A percentile compares a stretch with the other conserved stretches of the same genome.
phyloP scores from a whole-genome alignment of 2,113 vertebrate species.

The Diadophis punctatus region DNA sequence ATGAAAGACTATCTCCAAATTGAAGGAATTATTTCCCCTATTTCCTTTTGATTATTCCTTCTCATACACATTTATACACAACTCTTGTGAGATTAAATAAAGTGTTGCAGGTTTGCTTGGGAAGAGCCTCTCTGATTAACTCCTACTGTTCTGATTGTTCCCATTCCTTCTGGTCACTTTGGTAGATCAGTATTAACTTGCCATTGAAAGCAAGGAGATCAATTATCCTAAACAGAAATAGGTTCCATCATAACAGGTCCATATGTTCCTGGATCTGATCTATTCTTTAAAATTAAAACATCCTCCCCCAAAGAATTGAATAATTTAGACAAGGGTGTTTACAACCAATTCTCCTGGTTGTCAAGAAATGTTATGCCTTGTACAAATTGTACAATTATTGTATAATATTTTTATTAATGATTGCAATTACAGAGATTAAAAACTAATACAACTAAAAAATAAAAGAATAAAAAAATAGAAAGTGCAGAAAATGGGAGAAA shows the following conservation, averaged over 20 bases:
- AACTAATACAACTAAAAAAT: not conserved
- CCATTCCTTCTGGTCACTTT: not conserved
- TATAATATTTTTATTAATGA: not conserved
- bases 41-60: not conserved
- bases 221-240: not conserved
- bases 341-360: not conserved
- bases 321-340: not conserved
- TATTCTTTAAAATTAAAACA: not conserved
- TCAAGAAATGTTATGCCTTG: not conserved
- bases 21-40: not conserved
- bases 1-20: not conserved
- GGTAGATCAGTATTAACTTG: not conserved
- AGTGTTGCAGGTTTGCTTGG: not conserved
- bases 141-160: not conserved
- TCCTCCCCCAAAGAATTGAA: not conserved
- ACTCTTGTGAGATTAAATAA: not conserved
- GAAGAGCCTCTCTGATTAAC: not conserved
- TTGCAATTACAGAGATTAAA: not conserved
- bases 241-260: not conserved
- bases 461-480: not conserved
- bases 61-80: not conserved
- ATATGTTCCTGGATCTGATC: not conserved
- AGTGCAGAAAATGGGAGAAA: not conserved
- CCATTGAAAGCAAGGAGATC: not conserved
- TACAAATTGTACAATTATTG: not conserved